Evolutionary conservation across 1,140 invertebrate genomes (phyloP).

Genomic region (Druon quercuslanigerum): DNA sequence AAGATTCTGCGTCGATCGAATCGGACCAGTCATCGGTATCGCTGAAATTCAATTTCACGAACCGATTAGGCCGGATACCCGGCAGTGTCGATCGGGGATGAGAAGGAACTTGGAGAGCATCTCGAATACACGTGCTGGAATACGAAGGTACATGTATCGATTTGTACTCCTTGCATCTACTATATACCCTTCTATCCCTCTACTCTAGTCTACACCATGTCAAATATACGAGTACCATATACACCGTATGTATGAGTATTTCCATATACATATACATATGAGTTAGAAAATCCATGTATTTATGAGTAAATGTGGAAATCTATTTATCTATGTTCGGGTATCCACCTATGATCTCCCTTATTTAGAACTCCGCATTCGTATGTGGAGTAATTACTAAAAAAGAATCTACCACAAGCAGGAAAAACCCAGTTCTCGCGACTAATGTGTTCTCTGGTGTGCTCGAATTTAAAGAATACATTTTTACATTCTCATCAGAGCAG

Average conservation of each 20-base stretch:
- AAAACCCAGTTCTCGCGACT: not conserved
- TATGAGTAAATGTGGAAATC: too few species aligned
- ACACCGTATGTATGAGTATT: too few species aligned
- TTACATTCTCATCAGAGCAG: too few species aligned
- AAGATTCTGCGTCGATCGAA: not conserved
- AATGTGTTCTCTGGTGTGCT: not conserved
- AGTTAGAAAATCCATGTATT: too few species aligned
- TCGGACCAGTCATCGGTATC: slow-evolving; percentile 34
- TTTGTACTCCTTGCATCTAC: slow-evolving; percentile 22
- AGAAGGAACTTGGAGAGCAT: slow-evolving; percentile 10
- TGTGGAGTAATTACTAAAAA: not conserved
- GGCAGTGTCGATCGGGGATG: not conserved
- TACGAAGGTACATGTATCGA: slow-evolving; percentile 25
- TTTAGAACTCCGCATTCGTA: not conserved
- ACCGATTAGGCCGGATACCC: slow-evolving; percentile 26
- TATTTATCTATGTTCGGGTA: too few species aligned
- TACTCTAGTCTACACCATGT: too few species aligned
- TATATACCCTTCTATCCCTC: not conserved
- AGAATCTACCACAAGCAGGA: not conserved
- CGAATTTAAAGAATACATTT: too few species aligned
- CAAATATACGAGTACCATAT: too few species aligned
- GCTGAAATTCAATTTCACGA: slow-evolving; percentile 33
- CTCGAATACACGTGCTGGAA: slow-evolving; percentile 10
- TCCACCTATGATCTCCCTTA: not conserved
- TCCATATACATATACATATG: too few species aligned